Base-by-base conservation (phyloP, 2,888 invertebrate species). In the Eulithis testata region DNA sequence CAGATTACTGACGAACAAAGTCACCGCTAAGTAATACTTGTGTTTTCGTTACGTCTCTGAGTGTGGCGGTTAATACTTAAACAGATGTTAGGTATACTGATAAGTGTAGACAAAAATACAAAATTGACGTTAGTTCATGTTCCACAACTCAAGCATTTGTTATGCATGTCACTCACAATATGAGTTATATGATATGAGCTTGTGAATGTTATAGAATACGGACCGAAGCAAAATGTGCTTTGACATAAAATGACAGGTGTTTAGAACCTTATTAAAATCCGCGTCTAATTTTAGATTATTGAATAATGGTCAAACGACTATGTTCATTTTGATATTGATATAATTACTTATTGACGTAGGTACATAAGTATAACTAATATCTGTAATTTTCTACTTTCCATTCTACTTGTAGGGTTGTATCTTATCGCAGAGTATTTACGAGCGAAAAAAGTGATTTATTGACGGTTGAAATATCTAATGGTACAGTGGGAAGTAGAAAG, bases 391-490 rank as follows among this genome's bases (percentile, higher is more conserved):
- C 37, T 53, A 31, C 56, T 51, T 11, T 36, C 27, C 44, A 55
- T 49, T 12, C 21, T 31, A 36, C 12, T 11, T 57, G 47, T 47
- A 47, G 56, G 56, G 45, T 57, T 47, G 9, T 47, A 12, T 12
- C 8, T 36, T 36, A 12, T 60, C 11, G 52, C 52, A 52, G 52
- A 51, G 43, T 59, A 51, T 31, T 45, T 57, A 47, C 9, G 36
- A 44, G 44, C 59, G 52, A 36, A 60, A 57, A 57, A 52, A 53
- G 60, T 60, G 53, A 60, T 60, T 52, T 44, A 52, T 12, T 56
- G 55, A 45, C 14, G 45, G 52, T 44, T 51, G 50, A 40, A 40
- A 21, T 4, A 44, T 11, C 21, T 4, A 12, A 21, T 53, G 40
- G 49, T 27, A 47, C 5, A 37, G 27, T 21, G 50, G 55, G 44